Base-by-base conservation (phyloP, 2,888 invertebrate species). In the Dryobotodes eremita region DNA sequence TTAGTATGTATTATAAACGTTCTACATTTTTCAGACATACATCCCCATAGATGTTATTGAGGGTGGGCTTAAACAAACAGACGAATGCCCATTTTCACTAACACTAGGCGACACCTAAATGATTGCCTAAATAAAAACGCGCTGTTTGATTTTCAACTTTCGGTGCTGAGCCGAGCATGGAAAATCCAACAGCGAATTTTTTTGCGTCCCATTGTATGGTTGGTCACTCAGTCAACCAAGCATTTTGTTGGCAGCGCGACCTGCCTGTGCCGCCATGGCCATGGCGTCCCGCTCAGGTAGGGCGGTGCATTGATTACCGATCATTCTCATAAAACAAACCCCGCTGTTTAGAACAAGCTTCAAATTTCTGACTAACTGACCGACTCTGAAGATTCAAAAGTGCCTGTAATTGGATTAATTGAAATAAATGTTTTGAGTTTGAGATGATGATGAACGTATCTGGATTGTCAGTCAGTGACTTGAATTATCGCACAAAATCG, bases 401-500 rank as follows among this genome's bases (percentile, higher is more conserved):
- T n/a, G n/a, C n/a, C n/a, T n/a, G n/a, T n/a, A n/a, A n/a, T n/a
- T n/a, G n/a, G n/a, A n/a, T n/a, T n/a, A n/a, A n/a, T n/a, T n/a
- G n/a, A n/a, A n/a, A n/a, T n/a, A n/a, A n/a, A n/a, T n/a, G n/a
- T n/a, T n/a, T n/a, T n/a, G n/a, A n/a, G n/a, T n/a, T n/a, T n/a
- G n/a, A 66, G n/a, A 46, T 66, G 11, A 26, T 26, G 17, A 46
- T 26, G 17, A 46, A 20, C 26, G 8, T 68, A 13, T 50, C 31
- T 23, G 23, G 26, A n/a, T 20, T 62, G 23, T 42, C 13, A 42
- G 42, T 61, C 50, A 31, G 42, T 17, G 42, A 31, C 15, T 65
- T 42, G 26, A 65, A 59, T 42, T 61, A 59, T 72, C n/a, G 20
- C 46, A 64, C 48, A 57, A 65, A 13, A 77, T 46, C 1, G 26